Evolutionary conservation across 2,797 vertebrate genomes (phyloP), one percentile per base, ranked within the genome.

Genomic region (Coendou prehensilis): DNA sequence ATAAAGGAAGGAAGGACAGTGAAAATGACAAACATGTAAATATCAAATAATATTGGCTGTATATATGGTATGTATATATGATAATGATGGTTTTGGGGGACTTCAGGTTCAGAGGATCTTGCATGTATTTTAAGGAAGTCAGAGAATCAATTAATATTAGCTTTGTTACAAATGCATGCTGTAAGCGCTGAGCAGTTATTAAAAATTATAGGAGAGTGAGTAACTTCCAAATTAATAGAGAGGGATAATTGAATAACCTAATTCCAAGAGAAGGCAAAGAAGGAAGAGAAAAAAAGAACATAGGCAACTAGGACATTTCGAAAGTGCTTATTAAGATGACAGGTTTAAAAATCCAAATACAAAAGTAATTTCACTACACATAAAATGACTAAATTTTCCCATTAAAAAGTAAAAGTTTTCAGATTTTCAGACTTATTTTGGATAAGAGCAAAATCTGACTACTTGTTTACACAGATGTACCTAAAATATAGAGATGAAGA

Each of bases 181-280:
- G 3, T 82, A 57, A 69, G 86, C 20, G 71, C 30, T 91, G 84
- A 20, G 18, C 73, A 78, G 52, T 17, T 83, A 86, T 15, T 90
- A 57, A 95, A 76, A 87, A 41, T 17, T 75, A 8, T 63, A 33
- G 93, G 83, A 78, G 5, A 73, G 15, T 76, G 6, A 84, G 47
- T 90, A 90, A 69, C 45, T 92, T 97, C 22, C 28, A 76, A 76
- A 83, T 73, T 87, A 88, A 67, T 73, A 76, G 56, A 95, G 41
- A 71, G 13, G 52, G 9, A 33, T 67, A 91, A 79, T 4, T 71
- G 50, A 91, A 94, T 93, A 73, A 85, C 63, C 54, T 76, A 80
- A 95, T 83, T 75, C 54, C 71, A 84, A 57, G 22, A 41, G 18
- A 81, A 76, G 28, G 37, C 28, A 91, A 91, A 83, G 37, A 61